Evolutionary conservation across 2,113 vertebrate species (phyloP), one percentile per base, ranked within the genome.

Genomic region (Fukomys damarensis): DNA sequence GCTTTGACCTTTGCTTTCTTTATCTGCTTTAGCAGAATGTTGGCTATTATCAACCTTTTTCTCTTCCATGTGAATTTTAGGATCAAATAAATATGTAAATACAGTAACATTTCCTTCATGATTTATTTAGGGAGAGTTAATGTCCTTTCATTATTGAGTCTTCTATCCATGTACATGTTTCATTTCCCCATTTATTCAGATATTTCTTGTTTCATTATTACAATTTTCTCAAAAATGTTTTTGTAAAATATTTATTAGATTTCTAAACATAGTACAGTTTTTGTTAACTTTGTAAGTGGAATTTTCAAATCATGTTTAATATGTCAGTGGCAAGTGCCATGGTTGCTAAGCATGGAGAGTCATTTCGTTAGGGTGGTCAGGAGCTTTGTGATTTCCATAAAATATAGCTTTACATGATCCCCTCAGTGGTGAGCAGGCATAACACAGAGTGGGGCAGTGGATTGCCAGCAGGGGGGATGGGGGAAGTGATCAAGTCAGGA

Each of bases 161-260:
- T 72, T 89, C 38, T 43, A 41, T 72, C 38, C 68, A 72, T 24
- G 22, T 43, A 72, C 2, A 6, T 43, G 22, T 24, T 96, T 86
- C 61, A 61, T 81, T 89, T 97, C 35, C 89, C 10, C 14, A 54
- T 82, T 90, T 81, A 90, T 30, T 93, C 32, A 79, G 26, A 35
- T 72, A 32, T 95, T 95, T 38, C 8, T 38, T 79, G 70, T 54
- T 83, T 94, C 30, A 72, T 2, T 56, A 59, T 19, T 81, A 38
- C 30, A 52, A 72, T 91, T 93, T 82, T 95, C 63, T 94, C 38
- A 63, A 80, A 72, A 89, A 66, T 38, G 20, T 30, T 89, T 92
- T 65, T 30, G 30, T 1, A 66, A 8, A 72, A 24, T 49, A 41
- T 88, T 79, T 63, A 43, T 92, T 79, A n/a, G 61, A 46, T 79